A percentile compares a stretch with the other conserved stretches of the same genome.
These are phyloP conservation scores for Sebastes variabilis DNA, from an alignment of 2,797 vertebrate species.

Conservation along the genomic window DNA sequence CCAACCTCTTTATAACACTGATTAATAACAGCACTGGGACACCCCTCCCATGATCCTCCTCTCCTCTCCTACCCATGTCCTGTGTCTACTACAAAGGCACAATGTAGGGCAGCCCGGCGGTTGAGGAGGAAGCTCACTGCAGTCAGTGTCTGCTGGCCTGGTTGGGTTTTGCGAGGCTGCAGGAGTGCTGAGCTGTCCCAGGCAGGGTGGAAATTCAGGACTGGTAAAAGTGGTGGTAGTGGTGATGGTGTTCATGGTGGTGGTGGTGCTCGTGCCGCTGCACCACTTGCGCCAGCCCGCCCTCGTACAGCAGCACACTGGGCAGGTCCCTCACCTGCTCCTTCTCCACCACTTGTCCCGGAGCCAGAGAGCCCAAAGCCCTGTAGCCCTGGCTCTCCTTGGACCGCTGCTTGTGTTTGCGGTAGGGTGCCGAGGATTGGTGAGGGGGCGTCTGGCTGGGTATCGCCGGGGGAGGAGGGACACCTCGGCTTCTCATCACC, in stretches of 20 bases:
- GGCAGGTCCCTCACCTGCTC: slow-evolving; percentile 92
- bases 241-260: slow-evolving; percentile 98
- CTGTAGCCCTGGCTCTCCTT: slow-evolving; percentile 90
- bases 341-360: slow-evolving; percentile 87
- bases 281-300: slow-evolving; percentile 91
- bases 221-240: slow-evolving; percentile 99
- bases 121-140: slow-evolving; percentile 77
- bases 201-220: slow-evolving; percentile 80
- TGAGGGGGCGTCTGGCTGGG: slow-evolving; percentile 87
- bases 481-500: slow-evolving; percentile 85
- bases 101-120: not conserved
- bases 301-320: slow-evolving; percentile 91
- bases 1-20: slow-evolving; percentile 60
- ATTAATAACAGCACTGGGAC: slow-evolving; percentile 73
- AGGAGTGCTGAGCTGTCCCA: slow-evolving; percentile 18
- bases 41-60: slow-evolving; percentile 25
- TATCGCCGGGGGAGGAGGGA: slow-evolving; percentile 82
- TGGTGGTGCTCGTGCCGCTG: slow-evolving; percentile 98
- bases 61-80: slow-evolving; percentile 22
- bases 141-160: slow-evolving; percentile 68
- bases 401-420: slow-evolving; percentile 93
- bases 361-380: slow-evolving; percentile 80
- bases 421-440: slow-evolving; percentile 88
- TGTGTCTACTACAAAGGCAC: slow-evolving; percentile 18
- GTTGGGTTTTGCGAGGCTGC: not conserved